Evolutionary conservation across 2,797 vertebrate species (phyloP).

Genomic region (Australoheros facetus): DNA sequence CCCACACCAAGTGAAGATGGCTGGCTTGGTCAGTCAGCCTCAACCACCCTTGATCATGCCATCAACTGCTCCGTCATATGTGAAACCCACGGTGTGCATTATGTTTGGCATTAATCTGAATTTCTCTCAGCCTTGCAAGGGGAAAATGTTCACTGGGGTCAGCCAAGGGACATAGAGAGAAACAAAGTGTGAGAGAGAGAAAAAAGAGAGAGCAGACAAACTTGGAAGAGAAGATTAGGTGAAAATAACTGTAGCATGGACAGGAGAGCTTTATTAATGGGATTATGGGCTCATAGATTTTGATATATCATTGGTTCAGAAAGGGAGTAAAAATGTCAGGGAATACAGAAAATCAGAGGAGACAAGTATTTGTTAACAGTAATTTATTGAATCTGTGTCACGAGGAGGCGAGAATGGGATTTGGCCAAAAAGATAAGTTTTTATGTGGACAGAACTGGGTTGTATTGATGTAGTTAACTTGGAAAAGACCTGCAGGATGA

Average conservation of each 20-base stretch:
- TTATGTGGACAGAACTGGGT: constrained; percentile 3
- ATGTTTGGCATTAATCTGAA: constrained; percentile 83
- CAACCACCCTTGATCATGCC: constrained; percentile 75
- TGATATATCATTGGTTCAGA: constrained; percentile 79
- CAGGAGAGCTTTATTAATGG: constrained; percentile 91
- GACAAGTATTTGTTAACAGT: constrained; percentile 71
- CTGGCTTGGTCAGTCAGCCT: constrained; percentile 68
- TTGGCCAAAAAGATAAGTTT: constrained; percentile 46
- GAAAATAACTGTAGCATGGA: constrained; percentile 90
- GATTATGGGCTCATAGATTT: constrained; percentile 91
- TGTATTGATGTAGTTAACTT: constrained; percentile 15
- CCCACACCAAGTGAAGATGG: constrained; percentile 54
- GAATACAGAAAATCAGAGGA: constrained; percentile 58
- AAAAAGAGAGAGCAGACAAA: constrained; percentile 58
- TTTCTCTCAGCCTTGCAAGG: constrained; percentile 79
- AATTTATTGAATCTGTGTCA: constrained; percentile 71
- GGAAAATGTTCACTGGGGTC: constrained; percentile 85
- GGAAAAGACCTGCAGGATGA: constrained; percentile 16
- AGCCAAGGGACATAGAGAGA: constrained; percentile 85
- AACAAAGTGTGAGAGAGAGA: constrained; percentile 61
- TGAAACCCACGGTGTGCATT: constrained; percentile 77
- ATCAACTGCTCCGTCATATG: constrained; percentile 74
- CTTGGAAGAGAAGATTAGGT: constrained; percentile 88
- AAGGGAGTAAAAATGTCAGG: constrained; percentile 73
- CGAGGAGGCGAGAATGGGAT: constrained; percentile 40